These are phyloP conservation scores for Polylopha cassiicola DNA, from an alignment of 2,888 invertebrate species.

Conservation along the genomic window DNA sequence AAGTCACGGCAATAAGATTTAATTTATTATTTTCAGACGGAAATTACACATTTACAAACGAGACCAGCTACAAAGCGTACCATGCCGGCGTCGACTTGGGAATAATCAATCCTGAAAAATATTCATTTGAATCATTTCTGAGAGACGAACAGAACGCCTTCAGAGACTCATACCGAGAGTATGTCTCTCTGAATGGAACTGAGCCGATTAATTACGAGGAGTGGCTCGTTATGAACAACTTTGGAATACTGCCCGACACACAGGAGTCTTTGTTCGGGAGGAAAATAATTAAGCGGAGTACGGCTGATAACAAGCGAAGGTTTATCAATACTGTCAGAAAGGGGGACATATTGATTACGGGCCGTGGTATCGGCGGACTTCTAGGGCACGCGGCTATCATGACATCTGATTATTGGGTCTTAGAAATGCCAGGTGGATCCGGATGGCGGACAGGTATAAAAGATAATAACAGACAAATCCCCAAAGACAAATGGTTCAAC, in stretches of 20 bases:
- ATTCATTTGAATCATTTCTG: constrained; percentile 44
- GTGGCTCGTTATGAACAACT: constrained; percentile 57
- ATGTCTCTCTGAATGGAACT: constrained; percentile 36
- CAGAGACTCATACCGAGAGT: constrained; percentile 42
- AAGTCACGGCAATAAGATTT: background rate
- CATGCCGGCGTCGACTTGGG: constrained; percentile 44
- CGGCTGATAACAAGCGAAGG: constrained; percentile 42
- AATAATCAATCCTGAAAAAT: constrained; percentile 57
- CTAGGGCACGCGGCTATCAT: constrained; percentile 51
- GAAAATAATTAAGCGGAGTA: constrained; percentile 47
- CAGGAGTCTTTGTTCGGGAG: constrained; percentile 46
- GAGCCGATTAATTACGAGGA: constrained; percentile 47
- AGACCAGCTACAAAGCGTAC: constrained; percentile 37
- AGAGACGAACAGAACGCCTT: constrained; percentile 48
- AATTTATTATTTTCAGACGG: constrained; percentile 38
- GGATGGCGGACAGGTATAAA: constrained; percentile 39
- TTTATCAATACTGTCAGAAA: constrained; percentile 47
- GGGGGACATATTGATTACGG: constrained; percentile 46
- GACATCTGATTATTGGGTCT: constrained; percentile 45
- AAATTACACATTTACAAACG: constrained; percentile 31
- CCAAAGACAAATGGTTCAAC: constrained; percentile 47
- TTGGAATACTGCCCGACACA: constrained; percentile 47
- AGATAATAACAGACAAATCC: constrained; percentile 45
- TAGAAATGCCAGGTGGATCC: constrained; percentile 48
- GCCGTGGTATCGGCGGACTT: constrained; percentile 40